Evolutionary conservation across 2,888 invertebrate species (phyloP).

Genomic region (Scelioninae gen. 2): DNA sequence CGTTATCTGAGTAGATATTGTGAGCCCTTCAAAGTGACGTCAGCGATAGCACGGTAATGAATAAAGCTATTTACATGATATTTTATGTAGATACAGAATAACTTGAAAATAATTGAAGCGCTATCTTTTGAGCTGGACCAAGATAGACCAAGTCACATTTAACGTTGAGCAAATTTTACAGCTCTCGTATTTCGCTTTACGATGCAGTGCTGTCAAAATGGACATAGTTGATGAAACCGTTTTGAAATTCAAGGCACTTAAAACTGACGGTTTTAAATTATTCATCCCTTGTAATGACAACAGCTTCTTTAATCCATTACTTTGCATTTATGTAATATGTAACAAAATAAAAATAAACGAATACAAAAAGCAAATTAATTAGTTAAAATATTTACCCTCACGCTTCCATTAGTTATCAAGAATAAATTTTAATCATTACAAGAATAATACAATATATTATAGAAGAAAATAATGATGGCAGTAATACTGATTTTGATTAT

Average conservation of each 20-base stretch:
- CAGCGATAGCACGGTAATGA: constrained; percentile 42
- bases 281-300: not conserved
- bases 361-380: too few species aligned
- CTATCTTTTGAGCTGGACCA: constrained; percentile 18
- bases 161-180: constrained; percentile 14
- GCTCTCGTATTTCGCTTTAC: constrained; percentile 8
- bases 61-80: constrained; percentile 46
- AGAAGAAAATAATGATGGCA: constrained; percentile 4
- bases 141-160: constrained; percentile 4
- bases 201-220: not conserved
- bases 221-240: not conserved
- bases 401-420: constrained; percentile 12
- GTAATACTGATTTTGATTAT: constrained; percentile 1
- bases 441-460: constrained; percentile 5
- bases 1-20: constrained; percentile 41
- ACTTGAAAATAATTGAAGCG: constrained; percentile 15
- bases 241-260: not conserved
- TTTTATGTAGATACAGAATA: constrained; percentile 35
- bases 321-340: too few species aligned
- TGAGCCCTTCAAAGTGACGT: constrained; percentile 45
- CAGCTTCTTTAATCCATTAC: not conserved
- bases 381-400: too few species aligned
- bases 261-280: constrained; percentile 1
- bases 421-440: constrained; percentile 14
- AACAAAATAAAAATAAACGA: too few species aligned